Evolutionary conservation across 2,113 vertebrate species (phyloP), one percentile per base, ranked within the genome.

Genomic region (Oceanodroma tethys): DNA sequence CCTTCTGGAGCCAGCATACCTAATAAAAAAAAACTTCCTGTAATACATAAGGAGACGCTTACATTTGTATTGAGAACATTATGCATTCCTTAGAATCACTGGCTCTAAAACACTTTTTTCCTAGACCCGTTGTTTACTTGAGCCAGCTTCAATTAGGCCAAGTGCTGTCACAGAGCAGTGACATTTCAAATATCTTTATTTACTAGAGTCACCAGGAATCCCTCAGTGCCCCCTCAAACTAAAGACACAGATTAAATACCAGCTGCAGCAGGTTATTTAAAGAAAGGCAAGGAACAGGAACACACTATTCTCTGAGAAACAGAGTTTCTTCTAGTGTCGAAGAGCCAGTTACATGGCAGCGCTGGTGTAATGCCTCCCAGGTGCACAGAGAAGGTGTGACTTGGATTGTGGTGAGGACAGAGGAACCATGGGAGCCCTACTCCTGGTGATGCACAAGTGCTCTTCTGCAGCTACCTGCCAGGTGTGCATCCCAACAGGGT

Each of bases 141-240:
- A 84, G 10, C 16, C 56, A 68, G 9, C 56, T 85, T 93, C 80
- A 84, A 21, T 95, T 70, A 93, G 82, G 71, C 29, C 86, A 83
- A 86, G 45, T 1, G 6, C 34, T 88, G 48, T 72, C 79, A 86
- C 23, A 79, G 48, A 83, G 48, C 36, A 90, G 13, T 58, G 82
- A 65, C 86, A 80, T 96, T 92, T 92, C 75, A 88, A 90, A 56
- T 60, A 47, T 48, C 43, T 92, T 80, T 88, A 76, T 96, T 92
- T 92, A 80, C 53, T 40, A 45, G 56, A 79, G 75, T 56, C 22
- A 20, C 48, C 25, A 52, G 86, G 62, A 95, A 88, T 80, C 14
- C 34, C 53, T 43, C 42, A 68, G 16, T 76, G 63, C 34, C 63
- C 40, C 58, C 76, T 86, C 75, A 83, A 88, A 92, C 34, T 93